Evolutionary conservation across 2,797 vertebrate species (phyloP).

Genomic region (Oreonectes daqikongensis): DNA sequence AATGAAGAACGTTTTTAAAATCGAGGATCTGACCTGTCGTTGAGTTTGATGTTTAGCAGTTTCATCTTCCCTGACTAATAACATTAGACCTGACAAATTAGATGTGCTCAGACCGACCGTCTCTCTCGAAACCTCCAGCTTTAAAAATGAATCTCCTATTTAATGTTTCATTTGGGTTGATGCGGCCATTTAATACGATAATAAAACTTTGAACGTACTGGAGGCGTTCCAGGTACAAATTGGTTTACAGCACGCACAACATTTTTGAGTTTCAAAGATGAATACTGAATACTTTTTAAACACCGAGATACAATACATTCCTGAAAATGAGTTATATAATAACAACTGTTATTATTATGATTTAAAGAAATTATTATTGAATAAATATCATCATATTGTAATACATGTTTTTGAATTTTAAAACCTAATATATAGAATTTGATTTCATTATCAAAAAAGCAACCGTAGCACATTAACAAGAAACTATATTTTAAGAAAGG

Average conservation of each 20-base stretch:
- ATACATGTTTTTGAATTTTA: no score
- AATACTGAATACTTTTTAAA: no score
- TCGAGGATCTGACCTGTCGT: background rate
- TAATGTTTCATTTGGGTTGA: constrained; percentile 17
- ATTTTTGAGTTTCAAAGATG: no score
- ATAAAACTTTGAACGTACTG: constrained; percentile 14
- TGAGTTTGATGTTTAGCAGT: constrained; percentile 8
- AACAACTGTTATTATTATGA: no score
- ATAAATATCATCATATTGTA: no score
- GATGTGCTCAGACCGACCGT: background rate
- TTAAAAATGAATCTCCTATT: constrained; percentile 30
- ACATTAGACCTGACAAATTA: constrained; percentile 4
- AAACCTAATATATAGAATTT: no score
- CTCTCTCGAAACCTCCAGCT: constrained; percentile 13
- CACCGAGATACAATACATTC: no score
- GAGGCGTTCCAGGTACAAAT: constrained; percentile 21
- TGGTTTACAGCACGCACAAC: background rate
- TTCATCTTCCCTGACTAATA: constrained; percentile 20
- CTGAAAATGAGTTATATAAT: no score
- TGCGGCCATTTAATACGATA: constrained; percentile 16
- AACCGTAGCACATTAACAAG: no score
- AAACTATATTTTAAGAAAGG: no score
- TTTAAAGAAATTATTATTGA: no score
- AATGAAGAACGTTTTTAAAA: background rate
- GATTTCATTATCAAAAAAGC: no score